Conservation (phyloP, 2,797 vertebrate genomes). For the Melanotaenia parkinsoni region DNA sequence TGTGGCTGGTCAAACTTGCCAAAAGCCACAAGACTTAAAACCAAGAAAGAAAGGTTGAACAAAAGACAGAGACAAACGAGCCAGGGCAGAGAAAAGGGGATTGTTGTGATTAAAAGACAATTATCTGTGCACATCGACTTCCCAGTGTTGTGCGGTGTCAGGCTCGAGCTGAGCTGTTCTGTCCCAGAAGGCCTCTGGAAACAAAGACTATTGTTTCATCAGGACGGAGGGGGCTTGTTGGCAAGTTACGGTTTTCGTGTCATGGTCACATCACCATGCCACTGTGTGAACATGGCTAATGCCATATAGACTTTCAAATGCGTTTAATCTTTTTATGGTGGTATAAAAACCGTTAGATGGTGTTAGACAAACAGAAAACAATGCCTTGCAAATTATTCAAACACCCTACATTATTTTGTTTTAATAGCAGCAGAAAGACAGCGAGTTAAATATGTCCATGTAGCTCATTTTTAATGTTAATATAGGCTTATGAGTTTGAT, state of each 20-base stretch:
- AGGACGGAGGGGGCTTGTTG: slow-evolving; percentile 35
- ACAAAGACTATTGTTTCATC: slow-evolving; percentile 82
- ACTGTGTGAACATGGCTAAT: slow-evolving; percentile 21
- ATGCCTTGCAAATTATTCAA: too few species aligned
- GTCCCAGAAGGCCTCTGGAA: slow-evolving; percentile 72
- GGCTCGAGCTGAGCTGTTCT: slow-evolving; percentile 83
- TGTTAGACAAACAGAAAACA: not conserved
- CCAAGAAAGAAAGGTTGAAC: slow-evolving; percentile 52
- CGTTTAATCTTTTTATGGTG: not conserved
- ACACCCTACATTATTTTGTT: too few species aligned
- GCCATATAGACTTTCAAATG: slow-evolving; percentile 18
- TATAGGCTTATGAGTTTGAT: not conserved
- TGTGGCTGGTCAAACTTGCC: slow-evolving; percentile 31
- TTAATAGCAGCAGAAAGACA: too few species aligned
- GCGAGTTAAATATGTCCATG: too few species aligned
- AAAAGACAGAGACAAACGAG: slow-evolving; percentile 67
- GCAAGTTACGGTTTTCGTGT: slow-evolving; percentile 56
- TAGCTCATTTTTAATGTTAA: too few species aligned
- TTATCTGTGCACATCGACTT: slow-evolving; percentile 85
- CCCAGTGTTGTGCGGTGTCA: slow-evolving; percentile 85
- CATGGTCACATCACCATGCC: slow-evolving; percentile 44
- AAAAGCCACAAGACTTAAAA: slow-evolving; percentile 44
- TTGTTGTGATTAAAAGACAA: slow-evolving; percentile 85
- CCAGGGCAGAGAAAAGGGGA: slow-evolving; percentile 74
- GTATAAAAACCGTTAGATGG: not conserved